phyloP scores from a whole-genome alignment of 1,140 invertebrate genomes.

The Drosophila pallidifrons region DNA sequence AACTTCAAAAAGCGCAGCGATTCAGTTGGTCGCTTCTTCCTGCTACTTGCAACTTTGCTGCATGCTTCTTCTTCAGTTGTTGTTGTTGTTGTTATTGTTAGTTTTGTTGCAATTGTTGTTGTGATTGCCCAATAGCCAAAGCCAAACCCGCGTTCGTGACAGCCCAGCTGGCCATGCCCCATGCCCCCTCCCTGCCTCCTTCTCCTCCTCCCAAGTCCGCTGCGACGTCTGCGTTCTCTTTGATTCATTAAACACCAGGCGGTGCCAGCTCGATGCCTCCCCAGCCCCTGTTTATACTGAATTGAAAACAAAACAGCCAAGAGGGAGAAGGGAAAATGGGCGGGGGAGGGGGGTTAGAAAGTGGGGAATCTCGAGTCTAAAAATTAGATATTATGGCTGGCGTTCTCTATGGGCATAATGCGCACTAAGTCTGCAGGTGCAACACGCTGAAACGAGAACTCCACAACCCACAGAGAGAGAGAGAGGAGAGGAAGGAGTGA shows the following conservation, averaged over 20 bases:
- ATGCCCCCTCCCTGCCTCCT: background rate
- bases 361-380: conserved; percentile 49
- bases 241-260: conserved; percentile 67
- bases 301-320: conserved; percentile 29
- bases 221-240: conserved; percentile 51
- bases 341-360: background rate
- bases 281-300: background rate
- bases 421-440: conserved; percentile 75
- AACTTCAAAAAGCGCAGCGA: conserved; percentile 74
- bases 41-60: conserved; percentile 59
- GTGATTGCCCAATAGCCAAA: conserved; percentile 50
- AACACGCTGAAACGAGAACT: conserved; percentile 58
- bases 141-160: conserved; percentile 69
- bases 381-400: conserved; percentile 75
- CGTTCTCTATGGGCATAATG: conserved; percentile 64
- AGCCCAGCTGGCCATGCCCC: conserved; percentile 61
- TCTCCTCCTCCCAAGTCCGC: conserved; percentile 1
- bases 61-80: conserved; percentile 45
- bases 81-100: conserved; percentile 55
- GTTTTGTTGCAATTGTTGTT: conserved; percentile 40
- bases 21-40: conserved; percentile 78
- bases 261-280: background rate
- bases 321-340: conserved; percentile 4
- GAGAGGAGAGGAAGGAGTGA: background rate
- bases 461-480: conserved; percentile 12